These are phyloP conservation scores for Pavo muticus DNA, from an alignment of 2,113 vertebrate genomes.

Conservation along the genomic window DNA sequence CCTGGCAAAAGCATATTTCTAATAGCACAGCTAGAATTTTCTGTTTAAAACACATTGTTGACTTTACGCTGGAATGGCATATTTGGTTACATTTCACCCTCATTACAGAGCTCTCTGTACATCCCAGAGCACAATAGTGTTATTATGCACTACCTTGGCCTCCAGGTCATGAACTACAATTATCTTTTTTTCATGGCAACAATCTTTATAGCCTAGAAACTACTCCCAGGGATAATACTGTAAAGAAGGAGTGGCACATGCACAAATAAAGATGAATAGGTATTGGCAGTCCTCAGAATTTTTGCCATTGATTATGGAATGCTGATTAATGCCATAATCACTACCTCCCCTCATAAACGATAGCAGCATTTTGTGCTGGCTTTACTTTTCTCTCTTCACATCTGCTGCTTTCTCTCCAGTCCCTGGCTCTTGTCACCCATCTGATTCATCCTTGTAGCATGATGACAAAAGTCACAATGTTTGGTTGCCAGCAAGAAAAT, in stretches of 20 bases:
- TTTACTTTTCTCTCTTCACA: constrained; percentile 61
- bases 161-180: constrained; percentile 61
- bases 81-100: constrained; percentile 66
- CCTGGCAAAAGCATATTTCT: constrained; percentile 61
- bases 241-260: constrained; percentile 56
- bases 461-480: constrained; percentile 75
- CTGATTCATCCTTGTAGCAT: constrained; percentile 64
- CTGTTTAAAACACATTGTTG: constrained; percentile 63
- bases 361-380: constrained; percentile 59
- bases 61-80: not conserved
- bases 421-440: constrained; percentile 71
- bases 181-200: constrained; percentile 61
- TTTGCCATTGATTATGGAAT: constrained; percentile 67
- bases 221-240: constrained; percentile 61
- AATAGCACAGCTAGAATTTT: constrained; percentile 60
- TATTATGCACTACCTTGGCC: constrained; percentile 59
- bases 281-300: constrained; percentile 55
- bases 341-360: constrained; percentile 40
- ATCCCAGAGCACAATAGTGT: constrained; percentile 43
- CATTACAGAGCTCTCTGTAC: constrained; percentile 50
- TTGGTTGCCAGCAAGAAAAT: constrained; percentile 72
- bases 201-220: constrained; percentile 69
- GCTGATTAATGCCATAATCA: constrained; percentile 69
- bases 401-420: constrained; percentile 72
- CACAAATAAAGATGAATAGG: constrained; percentile 67